A percentile compares a stretch with the other conserved stretches of the same genome.
These are phyloP conservation scores for Myotis myotis DNA, from an alignment of 2,797 vertebrate genomes.

Conservation along the genomic window DNA sequence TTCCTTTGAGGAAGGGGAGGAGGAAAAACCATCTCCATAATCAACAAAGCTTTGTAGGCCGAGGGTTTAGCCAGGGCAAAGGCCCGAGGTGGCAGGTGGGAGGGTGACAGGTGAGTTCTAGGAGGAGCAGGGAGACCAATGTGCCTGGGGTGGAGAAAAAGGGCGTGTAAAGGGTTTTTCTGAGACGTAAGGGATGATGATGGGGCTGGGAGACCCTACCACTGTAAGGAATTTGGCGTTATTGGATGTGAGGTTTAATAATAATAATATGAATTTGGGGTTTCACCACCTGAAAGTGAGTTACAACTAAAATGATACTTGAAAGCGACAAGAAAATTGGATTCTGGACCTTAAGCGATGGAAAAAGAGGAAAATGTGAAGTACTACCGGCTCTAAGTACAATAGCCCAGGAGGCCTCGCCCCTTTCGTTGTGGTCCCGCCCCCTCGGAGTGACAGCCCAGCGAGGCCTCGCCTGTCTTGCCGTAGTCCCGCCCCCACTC, in stretches of 20 bases:
- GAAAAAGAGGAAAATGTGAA: neutral
- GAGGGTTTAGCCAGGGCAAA: neutral
- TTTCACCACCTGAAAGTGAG: neutral
- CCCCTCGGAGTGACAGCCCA: neutral
- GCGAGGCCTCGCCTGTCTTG: neutral
- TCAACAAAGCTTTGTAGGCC: neutral
- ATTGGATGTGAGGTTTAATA: neutral
- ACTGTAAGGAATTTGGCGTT: neutral
- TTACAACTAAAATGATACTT: neutral
- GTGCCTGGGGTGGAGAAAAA: neutral
- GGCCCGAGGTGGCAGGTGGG: neutral
- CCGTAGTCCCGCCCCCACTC: neutral
- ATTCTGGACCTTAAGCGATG: neutral
- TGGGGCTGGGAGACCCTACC: neutral
- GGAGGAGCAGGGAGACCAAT: neutral
- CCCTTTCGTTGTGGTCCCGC: no score
- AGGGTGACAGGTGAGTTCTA: neutral
- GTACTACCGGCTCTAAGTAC: accelerated
- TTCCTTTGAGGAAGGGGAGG: neutral
- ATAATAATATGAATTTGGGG: neutral
- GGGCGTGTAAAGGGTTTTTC: accelerated
- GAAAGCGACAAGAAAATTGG: neutral
- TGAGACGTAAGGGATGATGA: neutral
- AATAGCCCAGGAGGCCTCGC: neutral
- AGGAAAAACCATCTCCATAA: neutral